Evolutionary conservation across 2,113 vertebrate genomes (phyloP), one percentile per base, ranked within the genome.

Genomic region (Neomonachus schauinslandi): DNA sequence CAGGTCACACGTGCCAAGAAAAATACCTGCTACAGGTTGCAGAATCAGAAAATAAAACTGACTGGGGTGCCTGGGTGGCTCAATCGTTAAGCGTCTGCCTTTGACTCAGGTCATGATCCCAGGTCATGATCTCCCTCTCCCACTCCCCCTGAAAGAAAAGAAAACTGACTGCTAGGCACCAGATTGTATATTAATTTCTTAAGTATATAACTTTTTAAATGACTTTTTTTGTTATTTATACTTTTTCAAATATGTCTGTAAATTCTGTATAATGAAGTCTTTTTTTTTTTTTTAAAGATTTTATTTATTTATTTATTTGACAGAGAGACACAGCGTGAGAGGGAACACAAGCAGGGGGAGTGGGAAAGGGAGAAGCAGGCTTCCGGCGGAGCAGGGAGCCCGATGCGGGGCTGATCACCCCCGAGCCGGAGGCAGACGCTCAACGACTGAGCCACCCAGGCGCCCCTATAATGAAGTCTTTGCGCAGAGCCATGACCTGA

Each of bases 41-140:
- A 87, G 83, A 97, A 88, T 96, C 69, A 72, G 92, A 91, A 94
- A 87, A 82, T 85, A 97, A 94, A 97, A 91, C 39, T 74, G 51
- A 82, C 69, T 22, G 46, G 7, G 7, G 46, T 7, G 46, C 46
- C 7, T 46, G 46, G 46, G 46, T 46, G 46, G 46, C 46, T 46
- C 46, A 46, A 8, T 46, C 46, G 8, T 46, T 46, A 46, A 46
- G 46, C 7, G 46, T 46, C 46, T 46, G 46, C 46, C 46, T 46
- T 46, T 46, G 46, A 46, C 7, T 46, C 46, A 46, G 46, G 46
- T 46, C 46, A 46, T 46, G 46, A 46, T 46, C 46, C 46, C 46
- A 46, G 46, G 46, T 46, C 46, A 8, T 46, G 46, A 46, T 46
- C 46, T 46, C 46, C 46, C 46, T 46, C 7, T 46, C 46, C 46